A percentile compares a stretch with the other conserved stretches of the same genome.
phyloP scores from a whole-genome alignment of 2,888 invertebrate genomes.

The Clepsis dumicolana region DNA sequence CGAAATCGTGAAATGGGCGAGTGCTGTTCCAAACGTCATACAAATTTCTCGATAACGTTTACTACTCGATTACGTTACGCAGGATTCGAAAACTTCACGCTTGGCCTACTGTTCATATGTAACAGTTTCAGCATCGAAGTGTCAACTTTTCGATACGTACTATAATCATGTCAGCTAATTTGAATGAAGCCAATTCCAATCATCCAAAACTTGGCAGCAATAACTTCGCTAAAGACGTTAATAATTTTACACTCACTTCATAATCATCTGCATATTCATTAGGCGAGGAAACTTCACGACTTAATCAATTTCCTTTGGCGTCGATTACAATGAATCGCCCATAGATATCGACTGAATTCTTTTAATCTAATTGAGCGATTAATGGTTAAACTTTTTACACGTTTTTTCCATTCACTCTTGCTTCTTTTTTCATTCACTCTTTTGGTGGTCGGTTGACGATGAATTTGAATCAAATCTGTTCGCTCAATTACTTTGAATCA shows the following conservation, averaged over 20 bases:
- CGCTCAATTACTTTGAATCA: not conserved
- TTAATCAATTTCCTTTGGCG: slow-evolving; percentile 14
- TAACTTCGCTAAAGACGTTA: slow-evolving; percentile 4
- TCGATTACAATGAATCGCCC: slow-evolving; percentile 21
- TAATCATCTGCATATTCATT: slow-evolving; percentile 33
- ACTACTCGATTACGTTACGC: no score
- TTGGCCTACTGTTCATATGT: no score
- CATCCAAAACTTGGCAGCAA: not conserved
- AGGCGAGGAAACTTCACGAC: slow-evolving; percentile 7
- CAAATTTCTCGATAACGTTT: no score
- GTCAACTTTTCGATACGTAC: no score
- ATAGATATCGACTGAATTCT: slow-evolving; percentile 27
- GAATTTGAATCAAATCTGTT: slow-evolving; percentile 2
- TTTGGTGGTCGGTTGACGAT: not conserved
- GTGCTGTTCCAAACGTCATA: no score
- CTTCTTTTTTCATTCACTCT: slow-evolving; percentile 5
- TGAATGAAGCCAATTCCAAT: not conserved
- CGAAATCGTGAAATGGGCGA: no score
- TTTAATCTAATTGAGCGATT: slow-evolving; percentile 16
- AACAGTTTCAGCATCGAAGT: no score
- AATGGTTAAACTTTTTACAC: slow-evolving; percentile 9
- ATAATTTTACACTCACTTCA: not conserved
- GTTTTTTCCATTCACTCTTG: slow-evolving; percentile 5
- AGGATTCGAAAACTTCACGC: no score
- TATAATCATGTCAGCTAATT: no score